Evolutionary conservation across 2,113 vertebrate species (phyloP), one percentile per base, ranked within the genome.

Genomic region (Cyanistes caeruleus): DNA sequence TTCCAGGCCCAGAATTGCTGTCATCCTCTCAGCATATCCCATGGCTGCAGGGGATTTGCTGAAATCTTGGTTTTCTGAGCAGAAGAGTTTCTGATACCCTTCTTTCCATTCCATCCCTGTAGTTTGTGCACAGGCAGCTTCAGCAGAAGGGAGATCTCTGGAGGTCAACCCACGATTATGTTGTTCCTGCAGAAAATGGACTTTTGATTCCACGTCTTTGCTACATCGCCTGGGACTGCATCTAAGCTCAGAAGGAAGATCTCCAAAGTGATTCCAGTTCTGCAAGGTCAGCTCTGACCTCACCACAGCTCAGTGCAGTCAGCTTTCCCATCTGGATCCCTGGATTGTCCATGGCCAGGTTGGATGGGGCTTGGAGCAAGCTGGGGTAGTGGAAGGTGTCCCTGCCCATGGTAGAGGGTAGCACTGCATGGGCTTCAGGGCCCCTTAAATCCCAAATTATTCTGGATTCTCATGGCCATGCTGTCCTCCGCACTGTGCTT

Each of bases 361-460:
- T 46, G 52, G 85, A 35, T 0, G 0, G 39, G 15, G 9, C 30
- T 41, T 72, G 58, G 60, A 67, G 19, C 19, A 39, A 0, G 13
- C 60, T 67, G 53, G 33, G 33, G 0, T 1, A 4, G 33, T 25
- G 46, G 28, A 1, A 59, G 28, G 7, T 30, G 23, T 33, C 58
- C 43, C 31, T 72, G 43, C 11, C 41, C 35, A 22, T 25, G 41
- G 56, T 30, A 49, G 41, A 16, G 37, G 24, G 10, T 58, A 31
- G 43, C 0, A 51, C 15, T 73, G 77, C 1, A 8, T 39, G 52
- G 5, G 8, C 2, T 82, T 59, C 19, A 14, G 21, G 16, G 21
- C 10, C 17, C 11, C 31, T 72, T 48, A 7, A n/a, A 5, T 5
- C 46, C 46, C 33, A 60, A 10, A 39, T 37, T 33, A 12, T n/a